Evolutionary conservation across 1,140 invertebrate genomes (phyloP).

Genomic region (Pachypeltis micranthus): DNA sequence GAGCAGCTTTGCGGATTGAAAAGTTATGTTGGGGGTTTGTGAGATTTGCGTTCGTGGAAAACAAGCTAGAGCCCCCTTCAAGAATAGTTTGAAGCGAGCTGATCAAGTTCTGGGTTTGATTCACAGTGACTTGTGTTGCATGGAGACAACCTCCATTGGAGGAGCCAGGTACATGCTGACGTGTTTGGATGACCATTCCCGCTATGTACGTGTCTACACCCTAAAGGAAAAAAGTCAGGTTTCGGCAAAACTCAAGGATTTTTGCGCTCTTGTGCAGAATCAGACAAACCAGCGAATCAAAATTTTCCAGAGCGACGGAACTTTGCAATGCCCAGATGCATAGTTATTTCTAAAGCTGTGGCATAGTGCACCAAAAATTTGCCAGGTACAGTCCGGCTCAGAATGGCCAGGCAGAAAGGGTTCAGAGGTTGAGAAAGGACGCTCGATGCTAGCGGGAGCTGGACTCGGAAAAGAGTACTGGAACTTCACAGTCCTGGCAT

Average conservation of each 20-base stretch:
- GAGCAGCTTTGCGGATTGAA: background rate
- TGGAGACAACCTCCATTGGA: conserved; percentile 32
- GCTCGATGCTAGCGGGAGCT: conserved; percentile 26
- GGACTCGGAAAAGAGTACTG: conserved; percentile 23
- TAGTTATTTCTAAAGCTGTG: conserved; percentile 1
- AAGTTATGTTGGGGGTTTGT: background rate
- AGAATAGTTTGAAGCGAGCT: background rate
- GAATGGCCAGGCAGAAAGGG: conserved; percentile 34
- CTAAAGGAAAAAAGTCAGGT: conserved; percentile 17
- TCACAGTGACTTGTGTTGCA: conserved; percentile 34
- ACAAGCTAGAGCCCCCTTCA: background rate
- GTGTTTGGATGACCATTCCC: conserved; percentile 36
- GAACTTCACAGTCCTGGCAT: conserved; percentile 28
- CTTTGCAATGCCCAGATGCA: conserved; percentile 14
- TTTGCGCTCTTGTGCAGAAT: conserved; percentile 1
- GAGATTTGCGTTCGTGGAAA: background rate
- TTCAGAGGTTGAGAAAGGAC: conserved; percentile 31
- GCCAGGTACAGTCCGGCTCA: conserved; percentile 33
- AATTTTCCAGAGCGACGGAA: conserved; percentile 29
- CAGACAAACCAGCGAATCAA: conserved; percentile 25
- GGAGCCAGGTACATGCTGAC: conserved; percentile 34
- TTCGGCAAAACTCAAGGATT: background rate
- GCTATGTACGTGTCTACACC: conserved; percentile 12
- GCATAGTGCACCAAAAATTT: conserved; percentile 18
- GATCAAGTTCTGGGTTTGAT: conserved; percentile 14